A percentile compares a stretch with the other conserved stretches of the same genome.
Evolutionary conservation across 2,113 vertebrate species (phyloP).

Genomic region (Onychorhynchus coronatus): DNA sequence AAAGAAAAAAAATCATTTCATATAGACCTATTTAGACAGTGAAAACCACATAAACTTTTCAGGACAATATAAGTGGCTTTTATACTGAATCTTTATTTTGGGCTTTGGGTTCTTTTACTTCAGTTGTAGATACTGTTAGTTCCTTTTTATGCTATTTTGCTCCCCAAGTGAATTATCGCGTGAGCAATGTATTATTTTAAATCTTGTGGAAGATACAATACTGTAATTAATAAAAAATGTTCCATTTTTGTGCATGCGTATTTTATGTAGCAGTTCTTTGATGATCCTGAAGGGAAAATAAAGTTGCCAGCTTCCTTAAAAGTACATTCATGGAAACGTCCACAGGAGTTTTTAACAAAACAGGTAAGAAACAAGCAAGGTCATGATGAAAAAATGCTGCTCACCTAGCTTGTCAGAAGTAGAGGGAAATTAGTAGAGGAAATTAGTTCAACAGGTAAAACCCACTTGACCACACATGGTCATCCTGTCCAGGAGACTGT

Average conservation of each 20-base stretch:
- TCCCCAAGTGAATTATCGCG: neutral
- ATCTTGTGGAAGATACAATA: neutral
- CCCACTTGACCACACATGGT: neutral
- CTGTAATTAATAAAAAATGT: neutral
- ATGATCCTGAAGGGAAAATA: slow-evolving; percentile 90
- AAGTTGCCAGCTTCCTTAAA: slow-evolving; percentile 81
- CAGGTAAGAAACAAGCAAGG: slow-evolving; percentile 70
- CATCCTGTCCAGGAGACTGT: accelerated
- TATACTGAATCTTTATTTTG: neutral
- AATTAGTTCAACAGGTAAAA: neutral
- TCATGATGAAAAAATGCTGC: neutral
- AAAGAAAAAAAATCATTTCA: neutral
- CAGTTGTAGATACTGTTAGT: neutral
- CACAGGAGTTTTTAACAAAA: slow-evolving; percentile 78
- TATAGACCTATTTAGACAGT: neutral
- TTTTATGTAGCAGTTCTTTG: slow-evolving; percentile 79
- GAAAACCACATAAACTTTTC: neutral
- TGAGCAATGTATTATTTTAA: neutral
- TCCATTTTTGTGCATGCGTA: neutral
- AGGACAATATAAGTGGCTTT: neutral
- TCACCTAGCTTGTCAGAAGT: neutral
- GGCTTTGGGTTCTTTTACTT: neutral
- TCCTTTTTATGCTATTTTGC: neutral
- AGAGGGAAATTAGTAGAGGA: neutral
- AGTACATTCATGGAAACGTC: slow-evolving; percentile 88